These are phyloP conservation scores for Cacatua alba DNA, from an alignment of 2,113 vertebrate genomes.

Conservation along the genomic window DNA sequence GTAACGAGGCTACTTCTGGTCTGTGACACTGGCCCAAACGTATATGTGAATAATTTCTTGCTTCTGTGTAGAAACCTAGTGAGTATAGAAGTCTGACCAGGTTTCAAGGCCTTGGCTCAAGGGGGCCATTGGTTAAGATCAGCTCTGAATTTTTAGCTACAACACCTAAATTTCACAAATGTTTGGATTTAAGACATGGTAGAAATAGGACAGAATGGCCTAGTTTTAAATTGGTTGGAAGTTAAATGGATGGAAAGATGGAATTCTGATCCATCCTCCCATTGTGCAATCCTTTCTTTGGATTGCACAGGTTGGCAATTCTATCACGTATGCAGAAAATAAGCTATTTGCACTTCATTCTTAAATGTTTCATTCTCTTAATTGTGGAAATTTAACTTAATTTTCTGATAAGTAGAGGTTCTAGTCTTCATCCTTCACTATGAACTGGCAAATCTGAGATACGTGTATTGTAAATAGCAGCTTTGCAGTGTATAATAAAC, in stretches of 20 bases:
- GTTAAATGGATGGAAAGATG: not conserved
- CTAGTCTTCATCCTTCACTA: not conserved
- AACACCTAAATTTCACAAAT: not conserved
- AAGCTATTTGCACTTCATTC: not conserved
- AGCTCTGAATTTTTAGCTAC: not conserved
- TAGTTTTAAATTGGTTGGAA: not conserved
- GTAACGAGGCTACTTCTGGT: not conserved
- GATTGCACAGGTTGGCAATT: not conserved
- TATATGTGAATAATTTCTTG: not conserved
- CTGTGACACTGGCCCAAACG: not conserved
- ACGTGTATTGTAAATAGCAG: rapidly evolving
- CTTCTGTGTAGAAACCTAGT: not conserved
- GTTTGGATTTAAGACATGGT: not conserved
- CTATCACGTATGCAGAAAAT: not conserved
- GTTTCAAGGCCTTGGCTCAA: not conserved
- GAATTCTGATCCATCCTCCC: not conserved
- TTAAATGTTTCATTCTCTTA: not conserved
- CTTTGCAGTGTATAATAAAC: not conserved
- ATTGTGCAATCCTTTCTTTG: not conserved
- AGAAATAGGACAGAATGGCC: not conserved
- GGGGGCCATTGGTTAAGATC: not conserved
- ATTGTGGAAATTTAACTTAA: not conserved
- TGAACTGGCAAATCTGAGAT: not conserved
- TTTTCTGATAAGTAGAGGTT: not conserved
- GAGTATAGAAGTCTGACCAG: not conserved